Percentiles rank a stretch among this genome's conserved stretches.
Conservation (phyloP, 1,140 invertebrate genomes). For the Tetraneura akinire region DNA sequence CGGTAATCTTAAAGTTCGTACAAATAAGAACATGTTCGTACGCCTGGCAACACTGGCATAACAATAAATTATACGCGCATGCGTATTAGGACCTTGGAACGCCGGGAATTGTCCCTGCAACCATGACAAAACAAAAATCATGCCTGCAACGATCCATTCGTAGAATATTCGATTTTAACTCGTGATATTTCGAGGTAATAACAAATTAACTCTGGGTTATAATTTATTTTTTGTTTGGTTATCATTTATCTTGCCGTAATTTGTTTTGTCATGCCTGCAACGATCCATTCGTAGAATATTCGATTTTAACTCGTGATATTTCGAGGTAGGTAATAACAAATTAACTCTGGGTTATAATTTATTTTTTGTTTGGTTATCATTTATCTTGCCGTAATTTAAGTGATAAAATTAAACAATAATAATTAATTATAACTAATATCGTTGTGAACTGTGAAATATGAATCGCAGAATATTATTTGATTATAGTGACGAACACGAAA, state of each 20-base stretch:
- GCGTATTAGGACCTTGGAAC: too few relatives aligned
- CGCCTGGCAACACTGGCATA: too few relatives aligned
- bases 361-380: not conserved
- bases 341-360: too few relatives aligned
- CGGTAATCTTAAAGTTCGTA: too few relatives aligned
- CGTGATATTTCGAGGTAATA: not conserved
- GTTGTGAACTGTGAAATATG: not conserved
- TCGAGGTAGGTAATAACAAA: conserved; percentile 1
- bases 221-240: not conserved
- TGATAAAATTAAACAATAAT: too few relatives aligned
- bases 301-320: conserved; percentile 1
- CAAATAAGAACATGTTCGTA: too few relatives aligned
- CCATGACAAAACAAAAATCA: too few relatives aligned
- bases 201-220: not conserved
- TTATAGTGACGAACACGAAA: not conserved
- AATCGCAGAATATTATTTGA: not conserved
- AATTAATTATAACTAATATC: too few relatives aligned
- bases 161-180: not conserved
- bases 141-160: not conserved
- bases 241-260: not conserved
- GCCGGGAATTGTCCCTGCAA: too few relatives aligned
- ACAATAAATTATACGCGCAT: too few relatives aligned
- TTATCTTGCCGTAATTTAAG: too few relatives aligned
- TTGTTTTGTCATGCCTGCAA: not conserved
- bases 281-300: not conserved